Percentiles rank a stretch among this genome's conserved stretches.
These are phyloP conservation scores for Sphaerophoria taeniata DNA, from an alignment of 2,888 invertebrate genomes.

Conservation along the genomic window DNA sequence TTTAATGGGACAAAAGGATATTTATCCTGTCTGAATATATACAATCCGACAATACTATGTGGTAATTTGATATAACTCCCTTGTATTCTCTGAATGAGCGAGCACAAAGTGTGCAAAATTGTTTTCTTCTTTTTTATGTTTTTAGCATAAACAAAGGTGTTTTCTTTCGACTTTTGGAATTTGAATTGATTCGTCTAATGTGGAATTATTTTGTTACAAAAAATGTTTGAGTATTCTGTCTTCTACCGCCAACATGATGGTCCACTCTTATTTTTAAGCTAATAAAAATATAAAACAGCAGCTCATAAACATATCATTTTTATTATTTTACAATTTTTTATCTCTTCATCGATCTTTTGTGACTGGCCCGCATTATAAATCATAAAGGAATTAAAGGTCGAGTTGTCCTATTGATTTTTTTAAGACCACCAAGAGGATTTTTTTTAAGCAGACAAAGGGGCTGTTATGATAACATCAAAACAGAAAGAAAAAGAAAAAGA, in stretches of 20 bases:
- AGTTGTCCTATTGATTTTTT: slow-evolving; percentile 11
- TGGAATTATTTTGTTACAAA: no score
- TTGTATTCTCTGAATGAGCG: neutral
- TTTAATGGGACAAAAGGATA: slow-evolving; percentile 66
- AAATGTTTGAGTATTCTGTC: no score
- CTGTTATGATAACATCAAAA: slow-evolving; percentile 50
- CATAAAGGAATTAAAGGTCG: slow-evolving; percentile 29
- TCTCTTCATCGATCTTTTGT: slow-evolving; percentile 10
- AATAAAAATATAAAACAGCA: slow-evolving; percentile 23
- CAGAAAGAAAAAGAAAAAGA: slow-evolving; percentile 8
- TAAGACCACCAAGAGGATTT: slow-evolving; percentile 41
- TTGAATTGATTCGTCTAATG: neutral
- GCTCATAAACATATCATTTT: slow-evolving; percentile 58
- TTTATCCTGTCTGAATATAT: slow-evolving; percentile 63
- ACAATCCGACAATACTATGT: slow-evolving; percentile 36
- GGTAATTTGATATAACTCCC: slow-evolving; percentile 49
- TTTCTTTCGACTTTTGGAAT: slow-evolving; percentile 7
- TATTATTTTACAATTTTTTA: slow-evolving; percentile 46
- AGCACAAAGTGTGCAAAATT: slow-evolving; percentile 37
- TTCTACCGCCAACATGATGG: no score
- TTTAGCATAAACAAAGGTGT: neutral
- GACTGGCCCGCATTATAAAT: slow-evolving; percentile 53
- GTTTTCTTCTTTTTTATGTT: neutral
- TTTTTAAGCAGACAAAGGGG: slow-evolving; percentile 41
- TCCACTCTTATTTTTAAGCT: neutral